Evolutionary conservation across 2,797 vertebrate species (phyloP).

Genomic region (Linurgus olivaceus): DNA sequence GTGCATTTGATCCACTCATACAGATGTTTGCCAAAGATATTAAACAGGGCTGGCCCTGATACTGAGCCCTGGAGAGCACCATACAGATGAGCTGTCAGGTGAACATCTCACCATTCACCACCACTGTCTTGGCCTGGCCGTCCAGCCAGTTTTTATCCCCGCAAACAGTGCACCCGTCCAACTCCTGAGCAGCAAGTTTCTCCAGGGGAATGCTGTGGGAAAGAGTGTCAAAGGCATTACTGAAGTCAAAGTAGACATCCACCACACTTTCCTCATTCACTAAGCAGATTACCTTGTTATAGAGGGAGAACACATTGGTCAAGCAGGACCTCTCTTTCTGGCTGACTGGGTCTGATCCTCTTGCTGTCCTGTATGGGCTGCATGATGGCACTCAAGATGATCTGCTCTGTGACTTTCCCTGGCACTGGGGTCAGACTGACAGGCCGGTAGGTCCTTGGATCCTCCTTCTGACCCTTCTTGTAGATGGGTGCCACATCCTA

Average conservation of each 20-base stretch:
- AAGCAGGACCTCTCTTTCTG: neutral
- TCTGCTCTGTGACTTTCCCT: neutral
- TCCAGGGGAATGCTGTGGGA: neutral
- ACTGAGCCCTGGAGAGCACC: neutral
- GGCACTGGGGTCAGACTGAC: neutral
- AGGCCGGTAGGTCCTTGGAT: neutral
- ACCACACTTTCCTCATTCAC: neutral
- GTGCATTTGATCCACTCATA: neutral
- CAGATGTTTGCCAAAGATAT: neutral
- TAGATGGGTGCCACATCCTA: rapidly evolving
- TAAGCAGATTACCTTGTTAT: neutral
- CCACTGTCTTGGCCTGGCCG: neutral
- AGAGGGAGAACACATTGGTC: neutral
- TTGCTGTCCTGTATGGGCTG: neutral
- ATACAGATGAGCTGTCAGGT: too few species aligned
- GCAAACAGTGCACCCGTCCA: neutral
- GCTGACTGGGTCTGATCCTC: neutral
- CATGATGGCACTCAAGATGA: neutral
- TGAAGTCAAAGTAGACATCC: neutral
- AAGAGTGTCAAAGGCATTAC: neutral
- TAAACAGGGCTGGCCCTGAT: neutral
- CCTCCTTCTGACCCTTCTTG: neutral
- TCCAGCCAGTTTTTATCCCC: neutral
- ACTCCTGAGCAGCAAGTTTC: neutral
- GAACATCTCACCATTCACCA: neutral